phyloP scores from a whole-genome alignment of 2,888 invertebrate genomes.

The Andrena trimmerana region DNA sequence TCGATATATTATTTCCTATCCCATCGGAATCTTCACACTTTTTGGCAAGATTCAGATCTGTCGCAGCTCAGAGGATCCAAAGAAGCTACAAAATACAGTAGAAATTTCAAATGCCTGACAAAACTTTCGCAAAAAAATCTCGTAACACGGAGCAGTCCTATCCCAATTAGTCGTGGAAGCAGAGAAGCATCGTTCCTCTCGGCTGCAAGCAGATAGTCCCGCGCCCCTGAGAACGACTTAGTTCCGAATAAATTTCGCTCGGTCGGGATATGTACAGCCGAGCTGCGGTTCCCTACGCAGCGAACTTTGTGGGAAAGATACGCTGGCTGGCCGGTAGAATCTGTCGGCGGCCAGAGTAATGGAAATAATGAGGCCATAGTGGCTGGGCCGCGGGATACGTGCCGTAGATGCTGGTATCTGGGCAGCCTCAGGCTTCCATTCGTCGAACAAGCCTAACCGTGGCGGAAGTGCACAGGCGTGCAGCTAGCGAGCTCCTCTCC shows the following conservation, averaged over 20 bases:
- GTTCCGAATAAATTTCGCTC: slow-evolving; percentile 47
- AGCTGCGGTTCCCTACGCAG: slow-evolving; percentile 54
- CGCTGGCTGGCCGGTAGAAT: slow-evolving; percentile 59
- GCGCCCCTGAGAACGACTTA: slow-evolving; percentile 14
- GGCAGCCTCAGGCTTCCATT: slow-evolving; percentile 61
- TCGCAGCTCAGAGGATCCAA: too few species aligned
- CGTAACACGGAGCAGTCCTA: slow-evolving; percentile 11
- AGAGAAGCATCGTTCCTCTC: background rate
- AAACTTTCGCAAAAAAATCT: background rate
- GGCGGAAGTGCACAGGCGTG: slow-evolving; percentile 58
- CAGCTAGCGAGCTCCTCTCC: background rate
- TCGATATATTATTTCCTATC: too few species aligned
- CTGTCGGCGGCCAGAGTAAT: slow-evolving; percentile 74
- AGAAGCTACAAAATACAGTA: too few species aligned
- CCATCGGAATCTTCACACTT: too few species aligned
- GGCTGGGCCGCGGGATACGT: slow-evolving; percentile 68
- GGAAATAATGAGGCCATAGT: slow-evolving; percentile 77
- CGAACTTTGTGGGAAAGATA: slow-evolving; percentile 54
- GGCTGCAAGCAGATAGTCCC: slow-evolving; percentile 23
- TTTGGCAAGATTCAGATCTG: too few species aligned
- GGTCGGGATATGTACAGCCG: background rate
- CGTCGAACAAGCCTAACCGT: slow-evolving; percentile 47
- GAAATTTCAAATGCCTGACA: background rate
- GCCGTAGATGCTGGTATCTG: slow-evolving; percentile 68
- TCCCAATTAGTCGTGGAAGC: slow-evolving; percentile 31